Evolutionary conservation across 2,888 invertebrate species (phyloP), one percentile per base, ranked within the genome.

Genomic region (Volucella zonaria): DNA sequence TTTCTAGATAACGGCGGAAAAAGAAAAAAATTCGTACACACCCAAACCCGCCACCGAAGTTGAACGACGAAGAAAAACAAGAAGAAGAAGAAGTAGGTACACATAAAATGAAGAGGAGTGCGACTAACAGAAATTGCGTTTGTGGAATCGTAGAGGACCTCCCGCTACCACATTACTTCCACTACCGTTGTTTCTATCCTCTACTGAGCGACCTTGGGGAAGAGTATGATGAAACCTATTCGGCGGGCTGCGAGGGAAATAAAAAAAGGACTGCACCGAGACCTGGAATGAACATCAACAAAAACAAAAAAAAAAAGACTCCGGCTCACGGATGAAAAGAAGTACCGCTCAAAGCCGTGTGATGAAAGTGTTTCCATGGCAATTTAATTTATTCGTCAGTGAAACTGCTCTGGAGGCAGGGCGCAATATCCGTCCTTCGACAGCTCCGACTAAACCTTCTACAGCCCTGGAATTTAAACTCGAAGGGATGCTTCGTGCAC

Each of bases 301-400:
- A 54, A 76, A 66, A 31, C 3, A 31, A 4, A 66, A 31, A 31
- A 31, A 4, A 31, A 31, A 31, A 31, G 6, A 6, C 31, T 31
- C 31, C 6, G 31, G 6, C 31, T 31, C 6, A 31, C 47, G 40
- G 52, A 71, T 61, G 52, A 61, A 54, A 4, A 51, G 40, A 58
- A 58, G 43, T 75, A 43, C 52, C 45, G 75, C 83, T 76, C 64
- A 23, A 54, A 76, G 75, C 83, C 66, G 80, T 71, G 83, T 31
- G 31, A 80, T 80, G 83, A 83, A 80, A 83, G 80, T 80, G 80
- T 70, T 83, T 80, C 80, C 70, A 83, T 64, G 64, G 66, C 75
- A 83, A 83, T 80, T 83, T 80, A 83, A 83, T 83, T 83, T 80
- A 80, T 83, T 83, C 64, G 80, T 70, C 47, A 49, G 45, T 61